Base-by-base conservation (phyloP, 2,888 invertebrate species). In the Phragmatobia fuliginosa region DNA sequence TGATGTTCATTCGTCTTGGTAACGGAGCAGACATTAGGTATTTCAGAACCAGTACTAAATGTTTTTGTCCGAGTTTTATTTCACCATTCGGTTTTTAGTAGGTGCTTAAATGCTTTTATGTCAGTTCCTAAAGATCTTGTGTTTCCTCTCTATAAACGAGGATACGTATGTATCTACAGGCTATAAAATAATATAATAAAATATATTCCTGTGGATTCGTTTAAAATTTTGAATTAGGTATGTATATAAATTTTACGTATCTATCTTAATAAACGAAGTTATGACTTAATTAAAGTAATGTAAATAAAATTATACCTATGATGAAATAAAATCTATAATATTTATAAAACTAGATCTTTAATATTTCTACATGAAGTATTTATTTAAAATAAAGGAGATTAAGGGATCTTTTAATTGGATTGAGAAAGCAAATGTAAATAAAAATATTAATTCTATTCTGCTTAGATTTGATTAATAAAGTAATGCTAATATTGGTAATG, bases 1-100 rank as follows among this genome's bases (percentile, higher is more conserved):
- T 87, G 90, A 87, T 75, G 75, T 41, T 80, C 85, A 91, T 92
- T 85, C 88, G 85, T 92, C 91, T 91, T 85, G 71, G 81, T 74
- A 81, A 78, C 74, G 59, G 77, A 72, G 69, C 70, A 66, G 63
- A 62, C 73, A 74, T 82, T 76, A 76, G 68, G 74, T 75, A 74
- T 75, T 76, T 78, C 71, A 82, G 75, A 75, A 72, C 66, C 56
- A 41, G 52, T 60, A 70, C 76, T 78, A 74, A 76, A 82, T 76
- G 76, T 82, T 73, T 80, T 81, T 74, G 76, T 73, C 74, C 59
- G 65, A 69, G 68, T 70, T 71, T 62, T 72, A 71, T 67, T 59
- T 70, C 31, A 52, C 56, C 70, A 72, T 70, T 70, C 73, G 66
- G 72, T 74, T 81, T 31, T 74, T 49, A 72, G 68, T 64, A 68